Percentiles rank a stretch among this genome's conserved stretches.
Conservation (phyloP, 2,797 vertebrate species). For the Moxostoma hubbsi region DNA sequence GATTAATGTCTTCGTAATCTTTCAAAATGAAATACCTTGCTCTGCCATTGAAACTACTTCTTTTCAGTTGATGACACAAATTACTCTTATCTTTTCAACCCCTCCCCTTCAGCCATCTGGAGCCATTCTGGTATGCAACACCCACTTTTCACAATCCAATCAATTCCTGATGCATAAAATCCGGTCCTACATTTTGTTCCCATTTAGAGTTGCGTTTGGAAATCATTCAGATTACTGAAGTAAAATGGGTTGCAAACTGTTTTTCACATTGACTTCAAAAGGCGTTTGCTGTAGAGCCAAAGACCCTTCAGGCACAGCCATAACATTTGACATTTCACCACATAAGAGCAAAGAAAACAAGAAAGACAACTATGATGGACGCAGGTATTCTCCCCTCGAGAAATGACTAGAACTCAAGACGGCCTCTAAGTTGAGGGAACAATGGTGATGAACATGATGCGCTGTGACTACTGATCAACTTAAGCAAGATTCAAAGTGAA, state of each 20-base stretch:
- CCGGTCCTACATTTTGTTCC: too few species aligned
- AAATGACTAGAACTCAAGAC: constrained; percentile 78
- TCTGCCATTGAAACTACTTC: too few species aligned
- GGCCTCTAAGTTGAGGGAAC: constrained; percentile 79
- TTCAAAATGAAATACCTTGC: too few species aligned
- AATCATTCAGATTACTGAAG: neutral
- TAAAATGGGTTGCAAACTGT: too few species aligned
- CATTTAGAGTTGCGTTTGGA: neutral
- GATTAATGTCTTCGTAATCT: too few species aligned
- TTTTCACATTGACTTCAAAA: constrained; percentile 1
- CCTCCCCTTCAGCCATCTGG: too few species aligned
- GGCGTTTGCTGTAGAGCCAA: neutral
- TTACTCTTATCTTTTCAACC: too few species aligned
- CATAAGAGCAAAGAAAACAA: constrained; percentile 54
- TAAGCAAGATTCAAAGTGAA: constrained; percentile 81
- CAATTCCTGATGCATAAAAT: too few species aligned
- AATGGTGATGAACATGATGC: constrained; percentile 81
- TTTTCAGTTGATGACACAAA: too few species aligned
- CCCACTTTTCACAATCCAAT: too few species aligned
- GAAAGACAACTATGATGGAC: constrained; percentile 54
- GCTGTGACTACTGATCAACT: constrained; percentile 81
- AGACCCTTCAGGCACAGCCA: constrained; percentile 28
- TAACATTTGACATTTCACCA: constrained; percentile 65
- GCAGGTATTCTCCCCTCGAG: constrained; percentile 62
- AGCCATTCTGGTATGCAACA: too few species aligned